A percentile compares a stretch with the other conserved stretches of the same genome.
Evolutionary conservation across 92 coral and sea anemone species (phyloP).

Genomic region (Bergia puertoricense): DNA sequence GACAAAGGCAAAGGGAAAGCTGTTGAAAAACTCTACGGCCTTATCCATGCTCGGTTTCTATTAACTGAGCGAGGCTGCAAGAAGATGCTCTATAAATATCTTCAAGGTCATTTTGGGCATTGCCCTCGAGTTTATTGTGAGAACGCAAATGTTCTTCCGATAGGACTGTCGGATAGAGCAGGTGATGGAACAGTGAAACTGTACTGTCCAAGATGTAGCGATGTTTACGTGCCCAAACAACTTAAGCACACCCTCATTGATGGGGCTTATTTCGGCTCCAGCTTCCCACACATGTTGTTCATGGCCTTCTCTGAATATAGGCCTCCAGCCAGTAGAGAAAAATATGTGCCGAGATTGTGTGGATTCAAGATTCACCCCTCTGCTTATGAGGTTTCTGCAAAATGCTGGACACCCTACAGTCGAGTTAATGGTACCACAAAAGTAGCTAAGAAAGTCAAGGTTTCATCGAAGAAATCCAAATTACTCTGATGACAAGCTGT

Average conservation of each 20-base stretch:
- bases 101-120: constrained; percentile 82
- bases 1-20: constrained; percentile 64
- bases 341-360: constrained; percentile 72
- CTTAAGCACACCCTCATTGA: constrained; percentile 70
- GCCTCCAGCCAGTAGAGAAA: constrained; percentile 64
- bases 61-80: constrained; percentile 80
- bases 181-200: constrained; percentile 88
- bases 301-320: constrained; percentile 85
- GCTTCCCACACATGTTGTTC: constrained; percentile 87
- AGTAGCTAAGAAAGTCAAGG: constrained; percentile 38
- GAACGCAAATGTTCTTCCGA: constrained; percentile 78
- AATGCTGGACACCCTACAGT: constrained; percentile 34
- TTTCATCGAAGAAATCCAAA: constrained; percentile 13
- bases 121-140: constrained; percentile 85
- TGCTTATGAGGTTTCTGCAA: constrained; percentile 47
- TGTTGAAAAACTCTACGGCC: constrained; percentile 75
- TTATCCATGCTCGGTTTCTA: constrained; percentile 81
- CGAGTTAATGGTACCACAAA: constrained; percentile 53
- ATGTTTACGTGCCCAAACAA: constrained; percentile 76
- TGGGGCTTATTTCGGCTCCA: constrained; percentile 85
- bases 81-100: constrained; percentile 77
- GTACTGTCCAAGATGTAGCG: constrained; percentile 83
- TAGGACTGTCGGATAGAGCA: constrained; percentile 77
- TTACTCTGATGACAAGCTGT: background rate
- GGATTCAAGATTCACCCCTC: constrained; percentile 87